Conservation (phyloP, 2,888 invertebrate species). For the Plutella xylostella region DNA sequence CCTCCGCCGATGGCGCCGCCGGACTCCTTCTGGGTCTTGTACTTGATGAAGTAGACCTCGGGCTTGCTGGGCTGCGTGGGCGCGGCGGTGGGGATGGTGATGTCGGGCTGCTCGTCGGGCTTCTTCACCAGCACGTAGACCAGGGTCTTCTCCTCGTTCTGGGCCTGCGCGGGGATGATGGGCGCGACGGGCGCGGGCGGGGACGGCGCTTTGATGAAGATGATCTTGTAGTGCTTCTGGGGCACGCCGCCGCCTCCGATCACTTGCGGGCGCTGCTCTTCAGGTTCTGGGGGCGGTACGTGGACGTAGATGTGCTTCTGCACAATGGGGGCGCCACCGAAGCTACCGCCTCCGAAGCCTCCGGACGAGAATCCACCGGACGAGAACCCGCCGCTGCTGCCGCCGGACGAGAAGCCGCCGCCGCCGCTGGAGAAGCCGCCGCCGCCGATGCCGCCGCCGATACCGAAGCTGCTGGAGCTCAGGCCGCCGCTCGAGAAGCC, state of each 20-base stretch:
- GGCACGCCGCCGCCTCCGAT: constrained; percentile 73
- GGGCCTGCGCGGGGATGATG: constrained; percentile 78
- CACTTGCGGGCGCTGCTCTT: constrained; percentile 75
- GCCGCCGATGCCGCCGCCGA: constrained; percentile 27
- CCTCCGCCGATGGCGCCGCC: constrained; percentile 34
- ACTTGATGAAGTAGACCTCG: constrained; percentile 87
- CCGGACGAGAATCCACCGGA: constrained; percentile 40
- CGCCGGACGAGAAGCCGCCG: constrained; percentile 33
- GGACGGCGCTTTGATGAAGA: constrained; percentile 87
- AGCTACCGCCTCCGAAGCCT: constrained; percentile 46
- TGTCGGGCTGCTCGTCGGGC: constrained; percentile 85
- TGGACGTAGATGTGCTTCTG: constrained; percentile 88
- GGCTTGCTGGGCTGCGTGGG: constrained; percentile 85
- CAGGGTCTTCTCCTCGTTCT: constrained; percentile 83
- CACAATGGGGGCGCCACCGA: constrained; percentile 70
- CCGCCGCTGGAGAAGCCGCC: constrained; percentile 29
- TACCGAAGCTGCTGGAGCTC: constrained; percentile 19
- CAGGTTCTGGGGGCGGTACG: constrained; percentile 85
- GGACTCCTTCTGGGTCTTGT: constrained; percentile 78
- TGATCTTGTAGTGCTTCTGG: constrained; percentile 87
- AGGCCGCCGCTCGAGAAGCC: constrained; percentile 32
- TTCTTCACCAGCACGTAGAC: constrained; percentile 87
- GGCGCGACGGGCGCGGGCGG: constrained; percentile 81
- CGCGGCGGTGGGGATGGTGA: constrained; percentile 78
- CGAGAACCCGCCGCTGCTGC: constrained; percentile 19